These are phyloP conservation scores for Drosophila asahinai DNA, from an alignment of 1,140 invertebrate species.

Conservation along the genomic window DNA sequence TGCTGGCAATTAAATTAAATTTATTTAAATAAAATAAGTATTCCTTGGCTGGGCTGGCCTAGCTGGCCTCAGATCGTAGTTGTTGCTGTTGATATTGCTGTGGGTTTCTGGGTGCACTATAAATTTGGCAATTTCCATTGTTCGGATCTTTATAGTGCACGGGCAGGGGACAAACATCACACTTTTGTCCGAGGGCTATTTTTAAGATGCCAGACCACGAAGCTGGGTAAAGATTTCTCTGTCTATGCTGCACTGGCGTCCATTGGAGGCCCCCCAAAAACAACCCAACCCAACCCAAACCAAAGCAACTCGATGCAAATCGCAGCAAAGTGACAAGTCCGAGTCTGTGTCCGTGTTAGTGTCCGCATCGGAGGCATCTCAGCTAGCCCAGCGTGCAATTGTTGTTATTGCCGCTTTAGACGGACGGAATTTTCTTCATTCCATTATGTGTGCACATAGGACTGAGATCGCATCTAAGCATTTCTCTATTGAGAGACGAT, in stretches of 20 bases:
- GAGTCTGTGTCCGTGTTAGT: slow-evolving; percentile 36
- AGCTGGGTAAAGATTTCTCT: slow-evolving; percentile 52
- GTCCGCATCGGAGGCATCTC: slow-evolving; percentile 52
- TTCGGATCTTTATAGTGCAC: slow-evolving; percentile 56
- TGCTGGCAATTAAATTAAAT: slow-evolving; percentile 82
- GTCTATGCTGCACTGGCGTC: slow-evolving; percentile 66
- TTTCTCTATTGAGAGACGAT: slow-evolving; percentile 81
- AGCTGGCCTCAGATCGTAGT: slow-evolving; percentile 56
- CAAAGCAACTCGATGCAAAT: slow-evolving; percentile 29
- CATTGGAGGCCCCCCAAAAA: slow-evolving; percentile 74
- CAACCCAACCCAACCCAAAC: slow-evolving; percentile 29
- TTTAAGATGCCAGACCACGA: slow-evolving; percentile 60
- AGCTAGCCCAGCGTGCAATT: slow-evolving; percentile 78
- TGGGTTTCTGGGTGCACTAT: slow-evolving; percentile 78
- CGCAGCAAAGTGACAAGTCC: slow-evolving; percentile 71
- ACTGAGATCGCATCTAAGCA: slow-evolving; percentile 78
- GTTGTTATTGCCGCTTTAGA: slow-evolving; percentile 52
- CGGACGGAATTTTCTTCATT: slow-evolving; percentile 85
- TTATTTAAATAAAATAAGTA: slow-evolving; percentile 84
- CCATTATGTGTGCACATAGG: slow-evolving; percentile 78
- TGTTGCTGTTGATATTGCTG: slow-evolving; percentile 26
- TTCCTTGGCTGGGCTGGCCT: slow-evolving; percentile 66
- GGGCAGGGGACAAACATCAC: slow-evolving; percentile 39
- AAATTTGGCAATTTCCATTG: slow-evolving; percentile 82
- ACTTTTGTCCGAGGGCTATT: slow-evolving; percentile 85